phyloP scores from a whole-genome alignment of 2,113 vertebrate genomes.

The Varanus komodoensis region DNA sequence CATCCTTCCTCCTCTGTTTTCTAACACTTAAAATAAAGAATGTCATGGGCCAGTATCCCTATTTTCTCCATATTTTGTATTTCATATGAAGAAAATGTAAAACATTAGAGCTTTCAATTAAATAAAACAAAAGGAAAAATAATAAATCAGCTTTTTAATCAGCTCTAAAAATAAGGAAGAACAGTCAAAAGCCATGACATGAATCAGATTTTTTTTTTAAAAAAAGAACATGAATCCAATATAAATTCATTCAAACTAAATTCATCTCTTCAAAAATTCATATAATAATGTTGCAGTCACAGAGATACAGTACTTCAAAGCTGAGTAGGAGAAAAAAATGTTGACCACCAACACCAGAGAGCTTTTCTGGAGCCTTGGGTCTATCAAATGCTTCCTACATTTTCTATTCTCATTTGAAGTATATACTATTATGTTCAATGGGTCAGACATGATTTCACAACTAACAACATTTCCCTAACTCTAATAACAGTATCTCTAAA shows the following conservation, averaged over 20 bases:
- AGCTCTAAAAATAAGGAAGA: background rate
- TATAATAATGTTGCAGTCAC: background rate
- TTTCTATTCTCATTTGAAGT: background rate
- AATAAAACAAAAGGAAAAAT: background rate
- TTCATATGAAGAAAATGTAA: background rate
- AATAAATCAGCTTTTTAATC: background rate
- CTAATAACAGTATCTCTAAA: background rate
- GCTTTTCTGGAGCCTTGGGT: background rate
- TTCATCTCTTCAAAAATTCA: background rate
- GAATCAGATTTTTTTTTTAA: background rate
- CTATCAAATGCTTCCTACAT: background rate
- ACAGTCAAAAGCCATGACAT: background rate
- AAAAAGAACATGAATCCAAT: background rate
- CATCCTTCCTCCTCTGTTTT: background rate
- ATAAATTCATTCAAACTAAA: background rate
- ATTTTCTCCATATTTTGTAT: background rate
- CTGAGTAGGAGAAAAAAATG: too few species aligned
- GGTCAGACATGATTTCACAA: background rate
- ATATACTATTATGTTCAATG: background rate
- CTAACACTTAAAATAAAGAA: background rate
- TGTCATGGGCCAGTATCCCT: background rate
- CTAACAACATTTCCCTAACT: background rate
- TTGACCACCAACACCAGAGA: background rate
- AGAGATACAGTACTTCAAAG: background rate
- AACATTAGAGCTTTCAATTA: too few species aligned